Conservation (phyloP, 2,113 vertebrate species). For the Hydrochoerus hydrochaeris region DNA sequence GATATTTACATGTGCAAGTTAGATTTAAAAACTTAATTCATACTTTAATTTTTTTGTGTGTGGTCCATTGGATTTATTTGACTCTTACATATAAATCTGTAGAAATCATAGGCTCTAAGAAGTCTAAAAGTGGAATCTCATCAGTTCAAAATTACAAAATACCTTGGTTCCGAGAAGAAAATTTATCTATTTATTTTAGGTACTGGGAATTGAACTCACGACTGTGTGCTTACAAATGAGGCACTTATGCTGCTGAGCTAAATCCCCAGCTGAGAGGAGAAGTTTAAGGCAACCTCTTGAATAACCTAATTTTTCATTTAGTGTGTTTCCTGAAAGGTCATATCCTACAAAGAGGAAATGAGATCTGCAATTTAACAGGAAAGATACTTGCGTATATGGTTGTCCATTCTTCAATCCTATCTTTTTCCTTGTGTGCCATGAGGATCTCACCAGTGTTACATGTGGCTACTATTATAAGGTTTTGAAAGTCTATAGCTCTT, state of each 20-base stretch:
- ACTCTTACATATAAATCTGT: neutral
- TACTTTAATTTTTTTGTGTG: neutral
- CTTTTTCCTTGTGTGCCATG: neutral
- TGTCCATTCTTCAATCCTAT: neutral
- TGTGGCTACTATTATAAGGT: neutral
- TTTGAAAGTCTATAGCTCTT: neutral
- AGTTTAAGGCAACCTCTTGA: neutral
- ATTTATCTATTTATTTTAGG: no score
- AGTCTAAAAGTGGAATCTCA: constrained; percentile 42
- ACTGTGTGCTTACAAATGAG: no score
- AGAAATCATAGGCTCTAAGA: constrained; percentile 28
- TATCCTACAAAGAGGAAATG: neutral
- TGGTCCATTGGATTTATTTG: constrained; percentile 4
- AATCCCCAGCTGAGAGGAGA: neutral
- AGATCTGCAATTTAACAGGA: neutral
- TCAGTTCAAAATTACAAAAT: constrained; percentile 26
- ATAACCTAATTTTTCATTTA: neutral
- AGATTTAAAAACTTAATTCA: neutral
- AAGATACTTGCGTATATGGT: neutral
- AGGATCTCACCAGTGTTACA: neutral
- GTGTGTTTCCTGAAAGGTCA: neutral
- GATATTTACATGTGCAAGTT: no score
- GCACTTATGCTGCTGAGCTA: no score
- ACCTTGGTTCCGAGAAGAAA: neutral
- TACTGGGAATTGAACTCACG: no score